These are phyloP conservation scores for Lycocerus yunnanus DNA, from an alignment of 2,888 invertebrate species.

Conservation along the genomic window DNA sequence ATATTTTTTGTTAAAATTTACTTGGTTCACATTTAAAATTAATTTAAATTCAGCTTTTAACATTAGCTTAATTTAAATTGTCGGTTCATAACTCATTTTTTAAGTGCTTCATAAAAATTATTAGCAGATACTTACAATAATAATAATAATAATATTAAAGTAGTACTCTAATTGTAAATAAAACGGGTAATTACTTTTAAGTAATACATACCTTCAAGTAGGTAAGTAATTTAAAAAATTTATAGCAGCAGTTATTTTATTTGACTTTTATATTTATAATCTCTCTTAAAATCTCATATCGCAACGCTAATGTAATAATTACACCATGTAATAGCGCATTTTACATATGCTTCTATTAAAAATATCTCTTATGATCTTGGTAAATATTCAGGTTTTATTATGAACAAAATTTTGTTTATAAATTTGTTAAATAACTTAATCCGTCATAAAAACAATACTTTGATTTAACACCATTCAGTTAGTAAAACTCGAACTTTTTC, in stretches of 20 bases:
- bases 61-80: neutral
- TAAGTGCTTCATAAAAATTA: neutral
- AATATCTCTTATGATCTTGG: neutral
- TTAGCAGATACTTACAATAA: neutral
- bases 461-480: neutral
- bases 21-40: neutral
- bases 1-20: neutral
- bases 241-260: neutral
- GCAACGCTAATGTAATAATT: neutral
- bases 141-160: neutral
- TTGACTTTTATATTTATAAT: neutral
- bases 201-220: no score
- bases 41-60: neutral
- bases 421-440: neutral
- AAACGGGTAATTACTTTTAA: neutral
- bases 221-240: neutral
- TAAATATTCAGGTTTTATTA: neutral
- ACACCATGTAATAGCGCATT: neutral
- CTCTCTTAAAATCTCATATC: neutral
- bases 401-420: neutral
- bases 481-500: neutral
- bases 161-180: neutral
- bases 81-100: neutral
- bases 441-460: neutral
- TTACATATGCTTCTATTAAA: neutral